These are phyloP conservation scores for Dyspetes luteomarginatus DNA, from an alignment of 2,888 invertebrate genomes.

Conservation along the genomic window DNA sequence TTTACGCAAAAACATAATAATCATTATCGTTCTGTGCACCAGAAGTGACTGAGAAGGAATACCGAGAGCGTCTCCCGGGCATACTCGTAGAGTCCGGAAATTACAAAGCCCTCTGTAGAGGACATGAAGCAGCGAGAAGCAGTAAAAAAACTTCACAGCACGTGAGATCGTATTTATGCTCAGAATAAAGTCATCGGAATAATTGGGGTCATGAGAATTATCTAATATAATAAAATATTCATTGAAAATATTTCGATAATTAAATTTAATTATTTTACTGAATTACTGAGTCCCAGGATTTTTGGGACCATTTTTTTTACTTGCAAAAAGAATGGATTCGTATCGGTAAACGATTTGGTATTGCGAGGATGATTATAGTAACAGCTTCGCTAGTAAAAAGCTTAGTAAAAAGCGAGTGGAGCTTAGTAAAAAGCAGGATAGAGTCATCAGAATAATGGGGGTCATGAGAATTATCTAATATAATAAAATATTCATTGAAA, in stretches of 20 bases:
- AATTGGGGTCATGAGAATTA: background rate
- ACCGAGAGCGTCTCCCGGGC: slow-evolving; percentile 14
- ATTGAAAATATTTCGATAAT: background rate
- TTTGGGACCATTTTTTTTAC: too few relatives aligned
- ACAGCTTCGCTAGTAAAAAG: too few relatives aligned
- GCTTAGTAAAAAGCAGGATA: too few relatives aligned
- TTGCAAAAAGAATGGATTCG: too few relatives aligned
- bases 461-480: background rate
- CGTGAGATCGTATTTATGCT: too few relatives aligned
- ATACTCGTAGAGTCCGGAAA: slow-evolving; percentile 8
- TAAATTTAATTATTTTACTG: too few relatives aligned
- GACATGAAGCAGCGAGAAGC: background rate
- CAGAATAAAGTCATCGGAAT: background rate
- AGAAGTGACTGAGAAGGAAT: background rate
- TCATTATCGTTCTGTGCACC: background rate
- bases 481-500: background rate
- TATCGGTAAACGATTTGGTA: too few relatives aligned
- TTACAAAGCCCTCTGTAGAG: background rate
- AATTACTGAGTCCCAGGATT: too few relatives aligned
- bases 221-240: background rate
- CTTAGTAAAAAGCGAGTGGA: too few relatives aligned
- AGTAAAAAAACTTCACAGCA: slow-evolving; percentile 29
- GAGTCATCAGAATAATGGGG: background rate
- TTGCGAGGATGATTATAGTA: too few relatives aligned
- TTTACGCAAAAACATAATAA: background rate